These are phyloP conservation scores for Dermolepida albohirtum DNA, from an alignment of 2,888 invertebrate genomes.

Conservation along the genomic window DNA sequence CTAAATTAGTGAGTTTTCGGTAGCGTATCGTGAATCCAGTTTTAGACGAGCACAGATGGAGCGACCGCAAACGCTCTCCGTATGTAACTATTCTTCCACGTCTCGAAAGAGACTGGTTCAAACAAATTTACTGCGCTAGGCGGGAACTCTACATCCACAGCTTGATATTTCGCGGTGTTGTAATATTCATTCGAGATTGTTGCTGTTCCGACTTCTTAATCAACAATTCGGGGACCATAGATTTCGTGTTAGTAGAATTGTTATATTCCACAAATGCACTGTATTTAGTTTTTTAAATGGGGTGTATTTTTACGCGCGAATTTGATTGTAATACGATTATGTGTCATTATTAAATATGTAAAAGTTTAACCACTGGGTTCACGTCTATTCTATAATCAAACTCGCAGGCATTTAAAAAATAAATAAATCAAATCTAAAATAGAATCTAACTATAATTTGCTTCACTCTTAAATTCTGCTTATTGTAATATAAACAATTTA, in stretches of 20 bases:
- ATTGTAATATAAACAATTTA: too few species aligned
- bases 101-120: constrained; percentile 45
- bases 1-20: constrained; percentile 21
- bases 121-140: constrained; percentile 40
- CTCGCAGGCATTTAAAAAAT: too few species aligned
- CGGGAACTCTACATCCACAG: constrained; percentile 38
- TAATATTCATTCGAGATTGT: constrained; percentile 19
- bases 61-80: constrained; percentile 25
- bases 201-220: constrained; percentile 27
- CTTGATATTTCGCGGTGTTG: constrained; percentile 36
- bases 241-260: constrained; percentile 15
- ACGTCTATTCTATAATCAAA: too few species aligned
- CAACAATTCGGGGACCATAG: constrained; percentile 23
- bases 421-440: too few species aligned
- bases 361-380: too few species aligned
- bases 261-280: neutral
- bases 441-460: too few species aligned
- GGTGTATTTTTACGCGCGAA: too few species aligned
- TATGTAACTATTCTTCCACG: constrained; percentile 41
- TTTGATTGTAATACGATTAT: too few species aligned
- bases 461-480: too few species aligned
- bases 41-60: constrained; percentile 25
- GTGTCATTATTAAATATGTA: too few species aligned
- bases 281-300: neutral
- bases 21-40: constrained; percentile 32